Conservation (phyloP, 1,140 invertebrate species). For the Drosophila nigrodunni region DNA sequence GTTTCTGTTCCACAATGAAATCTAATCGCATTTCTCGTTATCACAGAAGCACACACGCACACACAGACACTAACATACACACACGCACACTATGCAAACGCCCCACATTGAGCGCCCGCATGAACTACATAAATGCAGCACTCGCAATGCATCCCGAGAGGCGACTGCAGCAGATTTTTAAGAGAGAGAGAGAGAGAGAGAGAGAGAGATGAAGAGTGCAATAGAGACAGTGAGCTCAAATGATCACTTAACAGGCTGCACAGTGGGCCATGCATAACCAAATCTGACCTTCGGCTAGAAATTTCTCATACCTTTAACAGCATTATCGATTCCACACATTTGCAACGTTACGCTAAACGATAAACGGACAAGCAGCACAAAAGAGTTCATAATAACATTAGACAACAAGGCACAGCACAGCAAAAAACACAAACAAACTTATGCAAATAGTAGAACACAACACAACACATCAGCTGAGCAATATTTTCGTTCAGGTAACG, state of each 20-base stretch:
- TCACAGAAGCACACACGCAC: conserved; percentile 21
- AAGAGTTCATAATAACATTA: conserved; percentile 51
- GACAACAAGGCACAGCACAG: conserved; percentile 28
- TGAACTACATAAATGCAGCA: conserved; percentile 54
- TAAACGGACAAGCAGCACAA: conserved; percentile 32
- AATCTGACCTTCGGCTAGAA: conserved; percentile 37
- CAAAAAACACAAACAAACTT: conserved; percentile 3
- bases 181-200: conserved; percentile 1
- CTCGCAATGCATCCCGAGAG: conserved; percentile 25
- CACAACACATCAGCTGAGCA: conserved; percentile 11
- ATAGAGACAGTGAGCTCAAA: not conserved
- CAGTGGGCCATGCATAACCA: conserved; percentile 51
- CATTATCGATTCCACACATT: conserved; percentile 53
- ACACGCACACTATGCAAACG: conserved; percentile 28
- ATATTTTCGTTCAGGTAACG: conserved; percentile 38
- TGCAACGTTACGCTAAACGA: conserved; percentile 44
- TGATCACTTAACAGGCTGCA: conserved; percentile 44
- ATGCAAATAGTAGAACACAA: not conserved
- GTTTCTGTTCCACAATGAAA: conserved; percentile 64
- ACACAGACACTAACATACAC: conserved; percentile 19
- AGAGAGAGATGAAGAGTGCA: not conserved
- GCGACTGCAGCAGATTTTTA: not conserved
- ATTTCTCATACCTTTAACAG: not conserved
- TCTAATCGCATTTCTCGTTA: conserved; percentile 66
- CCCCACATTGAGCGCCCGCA: conserved; percentile 64